Conservation (phyloP, 35 echinoderm and acorn worm species). For the Patiria miniata region DNA sequence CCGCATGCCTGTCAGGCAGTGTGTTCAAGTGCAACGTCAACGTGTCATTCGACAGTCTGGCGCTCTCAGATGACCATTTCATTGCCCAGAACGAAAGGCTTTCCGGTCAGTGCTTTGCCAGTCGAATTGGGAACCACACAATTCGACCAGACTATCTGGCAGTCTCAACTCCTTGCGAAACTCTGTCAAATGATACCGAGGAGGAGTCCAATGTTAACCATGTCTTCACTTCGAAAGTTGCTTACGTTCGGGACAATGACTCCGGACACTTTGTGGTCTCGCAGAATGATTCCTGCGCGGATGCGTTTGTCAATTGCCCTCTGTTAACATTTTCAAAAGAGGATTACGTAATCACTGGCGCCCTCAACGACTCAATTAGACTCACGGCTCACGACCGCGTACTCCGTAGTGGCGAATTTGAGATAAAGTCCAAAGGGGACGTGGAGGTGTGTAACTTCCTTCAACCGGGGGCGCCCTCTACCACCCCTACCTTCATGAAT, state of each 20-base stretch:
- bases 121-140: neutral
- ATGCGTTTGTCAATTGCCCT: neutral
- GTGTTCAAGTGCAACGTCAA: too few relatives aligned
- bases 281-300: neutral
- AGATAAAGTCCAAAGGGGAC: conserved; percentile 1
- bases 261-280: neutral
- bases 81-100: too few relatives aligned
- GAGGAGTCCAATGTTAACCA: neutral
- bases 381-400: neutral
- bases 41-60: too few relatives aligned
- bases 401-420: neutral
- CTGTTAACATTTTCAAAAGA: neutral
- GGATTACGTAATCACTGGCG: neutral
- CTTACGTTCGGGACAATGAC: too few relatives aligned
- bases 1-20: too few relatives aligned
- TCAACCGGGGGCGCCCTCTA: neutral
- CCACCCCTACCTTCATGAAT: too few relatives aligned
- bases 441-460: neutral
- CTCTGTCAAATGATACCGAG: neutral
- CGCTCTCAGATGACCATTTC: too few relatives aligned
- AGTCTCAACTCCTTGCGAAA: neutral
- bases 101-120: too few relatives aligned
- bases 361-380: neutral
- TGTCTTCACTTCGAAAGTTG: neutral
- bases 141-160: neutral